phyloP scores from a whole-genome alignment of 2,797 vertebrate genomes.

The Columba guinea region DNA sequence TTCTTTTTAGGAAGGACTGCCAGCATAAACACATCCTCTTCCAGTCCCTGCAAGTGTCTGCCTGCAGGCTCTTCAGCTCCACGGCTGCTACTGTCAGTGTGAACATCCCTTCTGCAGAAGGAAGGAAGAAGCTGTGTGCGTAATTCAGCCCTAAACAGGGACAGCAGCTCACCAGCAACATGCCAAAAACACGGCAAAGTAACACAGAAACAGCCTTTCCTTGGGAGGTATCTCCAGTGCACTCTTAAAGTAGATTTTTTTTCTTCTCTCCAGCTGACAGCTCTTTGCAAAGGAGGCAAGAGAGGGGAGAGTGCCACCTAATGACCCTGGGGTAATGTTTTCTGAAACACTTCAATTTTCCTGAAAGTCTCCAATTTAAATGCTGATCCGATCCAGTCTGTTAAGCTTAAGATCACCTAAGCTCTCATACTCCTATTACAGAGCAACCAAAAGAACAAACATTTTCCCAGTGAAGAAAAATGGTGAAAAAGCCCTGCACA shows the following conservation, averaged over 20 bases:
- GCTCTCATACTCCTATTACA: rapidly evolving
- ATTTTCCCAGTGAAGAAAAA: background rate
- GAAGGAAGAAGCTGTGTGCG: background rate
- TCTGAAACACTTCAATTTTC: background rate
- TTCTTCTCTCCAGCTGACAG: background rate
- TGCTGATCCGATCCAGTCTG: background rate
- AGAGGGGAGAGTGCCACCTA: background rate
- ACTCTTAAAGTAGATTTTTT: background rate
- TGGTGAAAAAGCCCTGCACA: background rate
- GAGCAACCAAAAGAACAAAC: background rate
- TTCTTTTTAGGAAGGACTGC: background rate
- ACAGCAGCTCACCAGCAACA: background rate
- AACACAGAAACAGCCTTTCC: background rate
- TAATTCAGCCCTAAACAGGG: background rate
- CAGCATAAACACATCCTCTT: background rate
- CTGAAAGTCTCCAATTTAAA: background rate
- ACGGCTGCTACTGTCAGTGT: background rate
- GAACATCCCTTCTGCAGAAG: background rate
- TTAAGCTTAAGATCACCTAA: background rate
- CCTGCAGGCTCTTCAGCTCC: background rate
- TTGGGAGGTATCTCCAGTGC: background rate
- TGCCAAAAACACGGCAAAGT: background rate
- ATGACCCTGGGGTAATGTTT: background rate
- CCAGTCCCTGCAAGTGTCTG: background rate
- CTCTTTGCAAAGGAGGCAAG: background rate